A percentile compares a stretch with the other conserved stretches of the same genome.
phyloP scores from a whole-genome alignment of 2,888 invertebrate genomes.

The Aspidiotus destructor region DNA sequence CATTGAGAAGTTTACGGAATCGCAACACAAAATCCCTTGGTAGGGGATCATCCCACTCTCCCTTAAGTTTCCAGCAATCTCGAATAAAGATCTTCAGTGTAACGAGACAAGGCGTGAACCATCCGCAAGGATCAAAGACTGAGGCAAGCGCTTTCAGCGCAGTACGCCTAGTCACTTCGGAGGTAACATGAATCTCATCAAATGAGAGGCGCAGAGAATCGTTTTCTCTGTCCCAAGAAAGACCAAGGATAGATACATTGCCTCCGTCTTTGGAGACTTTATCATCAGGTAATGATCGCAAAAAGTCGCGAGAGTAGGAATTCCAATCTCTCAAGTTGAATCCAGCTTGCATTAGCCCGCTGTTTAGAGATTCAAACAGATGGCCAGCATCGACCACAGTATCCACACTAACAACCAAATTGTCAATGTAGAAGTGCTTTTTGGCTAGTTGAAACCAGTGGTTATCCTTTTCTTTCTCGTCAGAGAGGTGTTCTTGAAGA shows the following conservation, averaged over 20 bases:
- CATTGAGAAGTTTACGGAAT: neutral
- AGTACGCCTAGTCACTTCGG: neutral
- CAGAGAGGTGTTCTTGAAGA: too few species aligned
- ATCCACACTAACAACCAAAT: neutral
- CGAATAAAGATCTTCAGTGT: conserved; percentile 2
- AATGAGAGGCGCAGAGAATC: neutral
- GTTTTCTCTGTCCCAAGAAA: neutral
- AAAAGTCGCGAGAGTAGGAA: neutral
- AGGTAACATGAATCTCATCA: neutral
- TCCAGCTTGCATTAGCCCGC: neutral
- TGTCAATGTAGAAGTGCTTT: too few species aligned
- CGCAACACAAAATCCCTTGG: neutral
- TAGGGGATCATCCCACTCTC: neutral
- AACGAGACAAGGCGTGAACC: neutral
- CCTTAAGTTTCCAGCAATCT: conserved; percentile 1
- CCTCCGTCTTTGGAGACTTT: neutral
- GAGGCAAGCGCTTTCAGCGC: neutral
- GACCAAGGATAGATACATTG: neutral
- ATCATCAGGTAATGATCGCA: neutral
- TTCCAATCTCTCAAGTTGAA: conserved; percentile 7
- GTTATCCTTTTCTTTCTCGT: too few species aligned
- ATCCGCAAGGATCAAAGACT: neutral
- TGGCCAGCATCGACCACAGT: neutral
- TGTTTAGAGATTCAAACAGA: neutral
- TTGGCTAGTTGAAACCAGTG: too few species aligned